phyloP scores from a whole-genome alignment of 2,888 invertebrate species.

The Ypsolopha sequella region DNA sequence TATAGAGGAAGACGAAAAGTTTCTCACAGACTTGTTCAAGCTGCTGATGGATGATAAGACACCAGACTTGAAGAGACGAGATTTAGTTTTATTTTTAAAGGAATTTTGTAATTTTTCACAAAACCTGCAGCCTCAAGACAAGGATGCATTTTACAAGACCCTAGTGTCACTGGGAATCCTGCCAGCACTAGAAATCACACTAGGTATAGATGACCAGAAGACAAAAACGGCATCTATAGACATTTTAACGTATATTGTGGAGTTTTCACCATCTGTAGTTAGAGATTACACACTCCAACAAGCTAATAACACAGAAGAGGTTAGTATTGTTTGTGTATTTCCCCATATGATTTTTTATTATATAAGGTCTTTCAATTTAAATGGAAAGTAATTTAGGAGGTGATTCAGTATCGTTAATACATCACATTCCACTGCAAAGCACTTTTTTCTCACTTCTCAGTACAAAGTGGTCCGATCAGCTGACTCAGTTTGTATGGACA shows the following conservation, averaged over 20 bases:
- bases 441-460: too few relatives aligned
- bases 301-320: slow-evolving; percentile 89
- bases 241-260: slow-evolving; percentile 97
- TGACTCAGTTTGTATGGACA: too few relatives aligned
- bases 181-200: slow-evolving; percentile 90
- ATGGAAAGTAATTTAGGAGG: too few relatives aligned
- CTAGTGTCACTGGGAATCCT: slow-evolving; percentile 89
- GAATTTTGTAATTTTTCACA: slow-evolving; percentile 99
- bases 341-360: too few relatives aligned
- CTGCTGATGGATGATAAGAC: slow-evolving; percentile 92
- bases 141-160: slow-evolving; percentile 98
- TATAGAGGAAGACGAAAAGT: slow-evolving; percentile 97
- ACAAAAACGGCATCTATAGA: slow-evolving; percentile 98
- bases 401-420: too few relatives aligned
- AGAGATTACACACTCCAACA: slow-evolving; percentile 97
- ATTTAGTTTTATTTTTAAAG: slow-evolving; percentile 96
- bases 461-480: too few relatives aligned
- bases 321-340: slow-evolving; percentile 44
- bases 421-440: too few relatives aligned
- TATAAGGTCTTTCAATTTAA: too few relatives aligned
- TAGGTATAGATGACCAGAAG: slow-evolving; percentile 91
- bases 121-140: slow-evolving; percentile 96
- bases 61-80: slow-evolving; percentile 86
- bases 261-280: slow-evolving; percentile 97
- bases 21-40: slow-evolving; percentile 94